Evolutionary conservation across 2,113 vertebrate species (phyloP), one percentile per base, ranked within the genome.

Genomic region (Myotis davidii): DNA sequence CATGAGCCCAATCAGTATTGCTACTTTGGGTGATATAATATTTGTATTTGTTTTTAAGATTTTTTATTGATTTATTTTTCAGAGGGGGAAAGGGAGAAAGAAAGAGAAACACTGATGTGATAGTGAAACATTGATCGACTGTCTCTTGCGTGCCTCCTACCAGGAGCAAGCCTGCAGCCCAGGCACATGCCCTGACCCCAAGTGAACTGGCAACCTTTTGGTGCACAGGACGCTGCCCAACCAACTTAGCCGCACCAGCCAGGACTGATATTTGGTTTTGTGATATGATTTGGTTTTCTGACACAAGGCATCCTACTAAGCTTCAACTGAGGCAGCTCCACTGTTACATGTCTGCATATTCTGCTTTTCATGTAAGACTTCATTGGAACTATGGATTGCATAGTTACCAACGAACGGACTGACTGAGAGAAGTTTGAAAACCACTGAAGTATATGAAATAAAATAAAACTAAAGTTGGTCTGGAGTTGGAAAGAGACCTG

Each of bases 381-480:
- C 37, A 34, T 29, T 34, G 2, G 67, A 90, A 74, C 37, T 52
- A 34, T 42, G 18, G 2, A 20, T 69, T 86, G 45, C 9, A 29
- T 9, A 4, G 42, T 59, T 79, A 56, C 17, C 0, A 4, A 74
- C 27, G 37, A 76, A 69, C 93, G n/a, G 27, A 52, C 16, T 23
- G 27, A 90, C 8, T 18, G 27, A 90, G 20, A 50, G 6, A 70
- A 59, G 18, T 23, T 81, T n/a, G 10, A 76, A 95, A 81, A 27
- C 27, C 42, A 85, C 64, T 73, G 0, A 91, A 25, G 21, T 37
- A 39, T 4, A 0, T 56, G 10, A 94, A 93, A 90, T 74, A 70
- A 89, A 96, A 70, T 82, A 29, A 93, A 92, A 90, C 3, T 34
- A 96, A 78, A 84, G 50, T 37, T 78, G 10, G 5, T 90, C n/a